These are phyloP conservation scores for Panulirus ornatus DNA, from an alignment of 1,140 invertebrate genomes.

Conservation along the genomic window DNA sequence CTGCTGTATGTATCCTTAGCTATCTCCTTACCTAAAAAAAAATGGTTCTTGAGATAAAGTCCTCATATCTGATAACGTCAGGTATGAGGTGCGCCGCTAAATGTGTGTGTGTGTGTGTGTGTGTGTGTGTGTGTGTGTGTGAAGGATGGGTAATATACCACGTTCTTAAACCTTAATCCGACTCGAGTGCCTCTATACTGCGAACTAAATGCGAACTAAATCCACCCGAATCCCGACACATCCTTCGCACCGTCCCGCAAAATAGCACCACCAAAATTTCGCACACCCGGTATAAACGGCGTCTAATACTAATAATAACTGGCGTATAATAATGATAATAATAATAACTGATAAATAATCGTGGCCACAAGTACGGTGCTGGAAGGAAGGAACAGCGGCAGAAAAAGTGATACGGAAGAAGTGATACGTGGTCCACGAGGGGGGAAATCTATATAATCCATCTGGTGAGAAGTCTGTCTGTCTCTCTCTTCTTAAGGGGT, in stretches of 20 bases:
- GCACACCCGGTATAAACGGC: too few relatives aligned
- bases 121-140: constrained; percentile 7
- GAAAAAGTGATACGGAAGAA: background rate
- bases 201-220: background rate
- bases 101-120: constrained; percentile 2
- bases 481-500: too few relatives aligned
- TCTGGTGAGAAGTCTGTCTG: background rate
- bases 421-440: background rate
- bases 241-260: too few relatives aligned
- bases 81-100: background rate
- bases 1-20: background rate
- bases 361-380: too few relatives aligned
- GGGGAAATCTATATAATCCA: background rate
- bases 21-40: too few relatives aligned
- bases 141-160: background rate
- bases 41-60: background rate
- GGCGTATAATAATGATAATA: too few relatives aligned
- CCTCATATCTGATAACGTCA: background rate
- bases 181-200: background rate
- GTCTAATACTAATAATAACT: too few relatives aligned
- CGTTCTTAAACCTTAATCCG: background rate
- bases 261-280: too few relatives aligned
- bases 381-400: constrained; percentile 5
- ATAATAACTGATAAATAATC: too few relatives aligned
- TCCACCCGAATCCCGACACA: too few relatives aligned